Evolutionary conservation across 2,113 vertebrate species (phyloP).

Genomic region (Strix uralensis): DNA sequence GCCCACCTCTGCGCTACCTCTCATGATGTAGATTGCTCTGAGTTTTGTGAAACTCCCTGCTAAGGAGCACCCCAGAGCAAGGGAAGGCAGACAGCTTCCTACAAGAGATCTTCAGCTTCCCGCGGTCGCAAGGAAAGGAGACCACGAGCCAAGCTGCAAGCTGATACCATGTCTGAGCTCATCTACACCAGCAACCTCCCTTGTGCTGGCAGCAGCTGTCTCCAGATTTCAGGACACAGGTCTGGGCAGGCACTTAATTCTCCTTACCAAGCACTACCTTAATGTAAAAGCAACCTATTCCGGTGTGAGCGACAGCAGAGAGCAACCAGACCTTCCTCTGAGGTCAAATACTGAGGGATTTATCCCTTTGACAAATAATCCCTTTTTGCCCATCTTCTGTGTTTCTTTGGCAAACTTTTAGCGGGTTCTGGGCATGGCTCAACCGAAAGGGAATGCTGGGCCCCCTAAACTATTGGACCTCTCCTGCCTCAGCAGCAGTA

Average conservation of each 20-base stretch:
- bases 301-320: neutral
- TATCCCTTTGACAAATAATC: neutral
- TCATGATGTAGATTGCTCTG: neutral
- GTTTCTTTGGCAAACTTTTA: neutral
- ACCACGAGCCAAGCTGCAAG: neutral
- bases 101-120: neutral
- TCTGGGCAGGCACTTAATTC: neutral
- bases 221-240: neutral
- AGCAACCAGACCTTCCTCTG: neutral
- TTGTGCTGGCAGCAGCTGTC: fast-evolving
- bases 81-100: neutral
- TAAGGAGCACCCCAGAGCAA: too few species aligned
- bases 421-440: neutral
- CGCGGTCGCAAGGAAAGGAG: neutral
- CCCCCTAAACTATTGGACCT: neutral
- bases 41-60: neutral
- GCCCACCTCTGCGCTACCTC: neutral
- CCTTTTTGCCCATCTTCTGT: neutral
- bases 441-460: neutral
- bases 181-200: neutral
- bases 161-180: neutral
- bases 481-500: neutral
- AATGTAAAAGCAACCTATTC: neutral
- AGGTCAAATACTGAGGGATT: neutral
- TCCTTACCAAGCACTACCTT: neutral